Percentiles rank a stretch among this genome's conserved stretches.
Evolutionary conservation across 2,113 vertebrate species (phyloP).

Genomic region (Pleuronectes platessa): DNA sequence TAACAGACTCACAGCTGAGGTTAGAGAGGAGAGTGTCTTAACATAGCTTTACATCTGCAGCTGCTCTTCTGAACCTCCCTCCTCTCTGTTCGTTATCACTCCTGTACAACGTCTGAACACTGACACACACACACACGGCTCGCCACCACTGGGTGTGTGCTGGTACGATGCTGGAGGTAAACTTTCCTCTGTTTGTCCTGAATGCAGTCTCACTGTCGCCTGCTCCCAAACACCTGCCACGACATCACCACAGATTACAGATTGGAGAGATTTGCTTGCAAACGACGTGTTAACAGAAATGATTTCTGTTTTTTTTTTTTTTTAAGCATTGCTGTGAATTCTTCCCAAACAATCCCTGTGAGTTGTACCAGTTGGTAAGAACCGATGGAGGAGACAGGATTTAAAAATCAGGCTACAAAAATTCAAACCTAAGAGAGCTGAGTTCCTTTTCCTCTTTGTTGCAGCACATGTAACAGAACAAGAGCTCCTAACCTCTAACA

Average conservation of each 20-base stretch:
- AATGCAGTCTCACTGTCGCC: constrained; percentile 26
- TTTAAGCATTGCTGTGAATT: neutral
- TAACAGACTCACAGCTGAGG: constrained; percentile 52
- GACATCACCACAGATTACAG: neutral
- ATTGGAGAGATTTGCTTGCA: neutral
- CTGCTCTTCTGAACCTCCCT: constrained; percentile 17
- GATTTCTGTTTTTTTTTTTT: neutral
- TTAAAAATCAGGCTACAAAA: neutral
- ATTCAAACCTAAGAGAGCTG: constrained; percentile 39
- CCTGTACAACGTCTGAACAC: constrained; percentile 63
- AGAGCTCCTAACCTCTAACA: constrained; percentile 49
- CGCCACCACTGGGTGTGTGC: constrained; percentile 58
- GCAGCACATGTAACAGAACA: constrained; percentile 70
- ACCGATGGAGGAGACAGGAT: neutral
- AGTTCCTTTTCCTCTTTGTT: constrained; percentile 62
- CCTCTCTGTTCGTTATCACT: constrained; percentile 1
- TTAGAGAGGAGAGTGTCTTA: constrained; percentile 54
- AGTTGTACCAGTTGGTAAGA: neutral
- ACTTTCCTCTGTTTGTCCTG: constrained; percentile 60
- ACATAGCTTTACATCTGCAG: constrained; percentile 40
- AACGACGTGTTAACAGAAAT: neutral
- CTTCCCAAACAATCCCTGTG: neutral
- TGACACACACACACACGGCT: constrained; percentile 39
- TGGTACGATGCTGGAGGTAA: constrained; percentile 80
- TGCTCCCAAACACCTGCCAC: constrained; percentile 27